Evolutionary conservation across 2,797 vertebrate genomes (phyloP), one percentile per base, ranked within the genome.

Genomic region (Bufotes viridis): DNA sequence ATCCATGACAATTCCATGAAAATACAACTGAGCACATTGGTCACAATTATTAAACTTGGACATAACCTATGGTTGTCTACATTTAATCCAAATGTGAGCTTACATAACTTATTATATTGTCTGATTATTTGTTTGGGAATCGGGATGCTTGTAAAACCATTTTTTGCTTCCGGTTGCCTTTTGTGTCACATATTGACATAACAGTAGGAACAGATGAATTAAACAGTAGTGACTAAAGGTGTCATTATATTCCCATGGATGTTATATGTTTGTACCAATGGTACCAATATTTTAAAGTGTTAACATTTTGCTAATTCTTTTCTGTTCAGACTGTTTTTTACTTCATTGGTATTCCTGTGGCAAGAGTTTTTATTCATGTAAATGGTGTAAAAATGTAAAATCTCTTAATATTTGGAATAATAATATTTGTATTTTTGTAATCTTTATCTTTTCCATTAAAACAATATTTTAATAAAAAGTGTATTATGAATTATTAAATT

Each of bases 341-440:
- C 55, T 83, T 26, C 85, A 90, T 92, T 90, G 84, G 92, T 92
- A 92, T 93, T 93, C 93, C 92, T 92, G 92, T 93, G 91, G 90
- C 93, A 93, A 93, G 91, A 60, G 93, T 90, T 90, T 94, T 90
- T 94, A 90, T 94, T 90, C 91, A 93, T 86, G 92, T 92, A 93
- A 88, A 90, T 92, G 92, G 92, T 95, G 94, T 95, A 94, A 94
- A 92, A 70, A 90, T 90, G 92, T 91, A 90, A 91, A 84, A 91
- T 89, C 92, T 92, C 90, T 91, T 91, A 92, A 93, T 94, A 90
- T 91, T 81, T 81, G 79, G n/a, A 81, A 81, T 81, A 78, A n/a
- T 78, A 92, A 93, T 94, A 90, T 91, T 91, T 92, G 93, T 96
- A 95, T 96, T 96, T 96, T 96, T 96, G 93, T 96, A 96, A 93